These are phyloP conservation scores for Eupithecia dodoneata DNA, from an alignment of 2,888 invertebrate genomes.

Conservation along the genomic window DNA sequence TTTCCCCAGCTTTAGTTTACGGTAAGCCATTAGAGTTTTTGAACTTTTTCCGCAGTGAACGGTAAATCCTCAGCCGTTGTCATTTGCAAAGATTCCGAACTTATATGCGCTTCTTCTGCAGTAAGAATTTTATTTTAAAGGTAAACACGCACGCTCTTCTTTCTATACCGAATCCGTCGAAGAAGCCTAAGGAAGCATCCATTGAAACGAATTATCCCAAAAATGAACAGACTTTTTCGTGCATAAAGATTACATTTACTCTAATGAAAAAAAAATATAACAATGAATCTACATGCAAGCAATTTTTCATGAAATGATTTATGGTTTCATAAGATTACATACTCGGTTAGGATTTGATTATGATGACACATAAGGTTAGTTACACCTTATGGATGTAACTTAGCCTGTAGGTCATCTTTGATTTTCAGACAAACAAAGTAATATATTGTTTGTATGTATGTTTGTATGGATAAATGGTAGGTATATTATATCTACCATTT, in stretches of 20 bases:
- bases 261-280: no score
- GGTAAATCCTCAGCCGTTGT: constrained; percentile 27
- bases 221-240: no score
- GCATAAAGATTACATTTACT: no score
- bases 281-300: no score
- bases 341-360: no score
- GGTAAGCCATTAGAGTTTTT: constrained; percentile 32
- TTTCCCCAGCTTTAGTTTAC: constrained; percentile 14
- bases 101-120: constrained; percentile 8
- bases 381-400: no score
- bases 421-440: neutral
- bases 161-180: neutral
- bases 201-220: neutral
- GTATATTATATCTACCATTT: neutral
- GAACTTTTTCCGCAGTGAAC: constrained; percentile 30
- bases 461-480: no score
- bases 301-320: no score
- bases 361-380: no score
- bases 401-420: neutral
- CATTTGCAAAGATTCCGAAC: constrained; percentile 21
- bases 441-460: no score
- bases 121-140: neutral
- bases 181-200: neutral
- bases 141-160: neutral
- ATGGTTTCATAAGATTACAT: no score